Percentiles rank a stretch among this genome's conserved stretches.
Evolutionary conservation across 92 coral and sea anemone species (phyloP).

Genomic region (Scolanthus callimorphus): DNA sequence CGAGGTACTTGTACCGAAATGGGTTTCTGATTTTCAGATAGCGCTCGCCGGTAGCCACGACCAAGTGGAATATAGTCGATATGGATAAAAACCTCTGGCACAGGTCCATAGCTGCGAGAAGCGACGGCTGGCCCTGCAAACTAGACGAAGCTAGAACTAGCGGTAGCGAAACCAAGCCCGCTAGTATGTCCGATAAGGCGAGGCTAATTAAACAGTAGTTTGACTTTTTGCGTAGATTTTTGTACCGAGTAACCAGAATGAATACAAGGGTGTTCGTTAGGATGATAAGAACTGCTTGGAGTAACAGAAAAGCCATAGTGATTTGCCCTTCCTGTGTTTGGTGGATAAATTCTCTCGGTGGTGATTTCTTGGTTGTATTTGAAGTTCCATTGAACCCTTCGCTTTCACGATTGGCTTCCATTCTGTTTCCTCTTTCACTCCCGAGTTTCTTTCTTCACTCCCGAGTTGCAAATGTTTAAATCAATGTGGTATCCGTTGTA

Average conservation of each 20-base stretch:
- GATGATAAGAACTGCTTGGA: constrained; percentile 45
- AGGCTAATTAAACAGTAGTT: constrained; percentile 81
- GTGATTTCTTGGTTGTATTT: too few relatives aligned
- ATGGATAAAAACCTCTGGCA: constrained; percentile 64
- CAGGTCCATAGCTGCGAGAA: constrained; percentile 57
- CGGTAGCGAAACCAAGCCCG: constrained; percentile 60
- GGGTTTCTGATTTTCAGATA: constrained; percentile 63
- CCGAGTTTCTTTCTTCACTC: too few relatives aligned
- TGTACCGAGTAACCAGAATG: constrained; percentile 29
- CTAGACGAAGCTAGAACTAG: constrained; percentile 51
- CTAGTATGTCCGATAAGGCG: constrained; percentile 63
- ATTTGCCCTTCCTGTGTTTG: constrained; percentile 17
- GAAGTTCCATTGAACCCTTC: too few relatives aligned
- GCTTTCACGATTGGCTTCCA: too few relatives aligned
- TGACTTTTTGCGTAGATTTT: constrained; percentile 60
- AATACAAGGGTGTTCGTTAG: constrained; percentile 59
- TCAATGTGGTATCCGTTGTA: too few relatives aligned
- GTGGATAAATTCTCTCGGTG: too few relatives aligned
- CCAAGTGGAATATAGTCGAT: constrained; percentile 68
- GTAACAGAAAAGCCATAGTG: constrained; percentile 16
- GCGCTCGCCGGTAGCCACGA: constrained; percentile 73
- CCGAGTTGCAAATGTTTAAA: too few relatives aligned
- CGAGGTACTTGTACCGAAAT: constrained; percentile 34
- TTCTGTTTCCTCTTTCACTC: too few relatives aligned
- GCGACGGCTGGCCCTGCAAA: neutral